These are phyloP conservation scores for Adineta ricciae DNA, from an alignment of 2,888 invertebrate genomes.

Conservation along the genomic window DNA sequence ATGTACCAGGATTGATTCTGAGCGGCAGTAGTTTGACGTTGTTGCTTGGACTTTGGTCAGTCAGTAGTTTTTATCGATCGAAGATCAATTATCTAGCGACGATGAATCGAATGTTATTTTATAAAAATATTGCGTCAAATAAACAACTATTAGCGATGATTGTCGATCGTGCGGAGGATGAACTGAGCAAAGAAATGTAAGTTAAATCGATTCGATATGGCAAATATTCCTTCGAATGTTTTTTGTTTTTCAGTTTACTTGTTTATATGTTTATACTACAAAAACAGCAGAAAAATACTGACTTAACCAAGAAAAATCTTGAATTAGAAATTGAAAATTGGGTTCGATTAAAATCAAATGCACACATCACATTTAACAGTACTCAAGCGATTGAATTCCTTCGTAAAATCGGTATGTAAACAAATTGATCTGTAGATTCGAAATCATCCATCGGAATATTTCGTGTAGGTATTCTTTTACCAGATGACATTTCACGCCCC, in stretches of 20 bases:
- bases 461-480: neutral
- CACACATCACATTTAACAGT: neutral
- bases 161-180: slow-evolving; percentile 47
- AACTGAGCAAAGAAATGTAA: slow-evolving; percentile 46
- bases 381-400: neutral
- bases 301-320: neutral
- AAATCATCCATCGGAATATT: no score
- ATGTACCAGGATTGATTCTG: slow-evolving; percentile 41
- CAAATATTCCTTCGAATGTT: no score
- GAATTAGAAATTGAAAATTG: slow-evolving; percentile 16
- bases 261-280: neutral
- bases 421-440: no score
- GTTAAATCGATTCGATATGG: slow-evolving; percentile 38
- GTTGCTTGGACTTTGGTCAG: slow-evolving; percentile 38
- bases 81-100: slow-evolving; percentile 42
- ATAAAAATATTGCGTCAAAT: slow-evolving; percentile 47
- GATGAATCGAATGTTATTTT: slow-evolving; percentile 43
- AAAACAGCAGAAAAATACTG: neutral
- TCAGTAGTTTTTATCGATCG: slow-evolving; percentile 41
- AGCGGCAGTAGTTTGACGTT: slow-evolving; percentile 39
- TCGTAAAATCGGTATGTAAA: neutral
- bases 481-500: neutral
- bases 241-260: slow-evolving; percentile 36
- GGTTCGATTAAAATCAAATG: neutral
- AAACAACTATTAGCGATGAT: slow-evolving; percentile 44